Base-by-base conservation (phyloP, 2,113 vertebrate species). In the Irena cyanogastra region DNA sequence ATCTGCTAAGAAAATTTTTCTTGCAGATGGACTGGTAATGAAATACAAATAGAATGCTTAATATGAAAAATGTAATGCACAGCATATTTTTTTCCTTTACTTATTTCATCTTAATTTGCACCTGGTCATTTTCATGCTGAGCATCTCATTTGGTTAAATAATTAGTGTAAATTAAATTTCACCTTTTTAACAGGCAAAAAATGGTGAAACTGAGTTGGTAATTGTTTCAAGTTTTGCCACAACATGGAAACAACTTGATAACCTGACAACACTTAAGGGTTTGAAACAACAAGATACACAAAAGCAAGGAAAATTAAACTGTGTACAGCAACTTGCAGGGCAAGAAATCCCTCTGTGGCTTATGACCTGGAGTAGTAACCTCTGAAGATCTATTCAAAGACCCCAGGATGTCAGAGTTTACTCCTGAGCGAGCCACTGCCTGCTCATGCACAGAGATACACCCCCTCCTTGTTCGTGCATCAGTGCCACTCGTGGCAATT, bases 151-250 rank as follows among this genome's bases (percentile, higher is more conserved):
- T 68, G 89, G 75, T 92, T 87, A 94, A 96, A 78, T 89, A 91
- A 96, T 83, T 83, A 88, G 54, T 87, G 90, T 59, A 95, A 96
- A 97, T 96, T 87, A 92, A 83, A 93, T 87, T 91, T 89, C 83
- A 78, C 83, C 70, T 68, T 77, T 87, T 89, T 74, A 94, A 68
- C 31, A 26, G 49, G 53, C 31, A 89, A 84, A 84, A 96, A 95
- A 86, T n/a, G 50, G 72, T 86, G 69, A 91, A 82, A 71, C 13
- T 50, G 47, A 86, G 41, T 61, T 91, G 61, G 53, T 31, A 94
- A 82, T 93, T 82, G 90, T 87, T 91, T 92, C 65, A 90, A 84
- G 50, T 82, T 92, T 88, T 81, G 52, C 69, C 64, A 84, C 60
- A 50, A 53, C 30, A 78, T 2, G 3, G 49, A n/a, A 91, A 91